Base-by-base conservation (phyloP, 2,888 invertebrate genomes). In the Pseudoips prasinana region DNA sequence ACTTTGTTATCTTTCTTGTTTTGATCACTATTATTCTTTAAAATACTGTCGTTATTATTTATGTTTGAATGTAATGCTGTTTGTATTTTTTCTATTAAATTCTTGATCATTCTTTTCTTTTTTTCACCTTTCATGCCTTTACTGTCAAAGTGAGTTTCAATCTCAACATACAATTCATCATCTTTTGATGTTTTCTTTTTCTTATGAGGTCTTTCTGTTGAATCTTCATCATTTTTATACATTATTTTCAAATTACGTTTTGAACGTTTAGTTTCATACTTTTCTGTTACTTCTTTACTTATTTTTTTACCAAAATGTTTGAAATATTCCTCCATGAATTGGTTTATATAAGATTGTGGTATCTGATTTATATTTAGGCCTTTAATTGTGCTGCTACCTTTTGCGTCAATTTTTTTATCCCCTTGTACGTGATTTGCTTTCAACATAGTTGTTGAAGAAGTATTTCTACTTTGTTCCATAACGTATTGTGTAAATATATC, bases 61-160 rank as follows among this genome's bases (percentile, higher is more conserved):
- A 52, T 44, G 29, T 74, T 70, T 1, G 75, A 62, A 32, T 68
- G 65, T 36, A 87, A 69, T 0, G 85, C 87, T 24, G 73, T 73
- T 53, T 80, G 70, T 48, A 88, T 88, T 61, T 84, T 88, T 2
- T 77, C 63, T 22, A 88, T 73, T 0, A 88, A 52, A 29, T 51
- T 67, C 39, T 57, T 65, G 3, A 87, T 72, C 0, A 86, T 33
- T 41, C 81, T 80, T 39, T 79, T 80, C 50, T 79, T 83, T 35
- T 73, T 80, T 26, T 81, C 78, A 0, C 78, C 81, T 57, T 76
- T 77, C 28, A 71, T 38, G 0, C 82, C 80, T 58, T 79, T 81
- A 22, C 78, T 74, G 33, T 84, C 75, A 26, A 83, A 80, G 53
- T 86, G 85, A 3, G 87, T 85, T 73, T 88, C 84, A 1, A 88